Conservation (phyloP, 2,797 vertebrate species). For the Sardinella longiceps region DNA sequence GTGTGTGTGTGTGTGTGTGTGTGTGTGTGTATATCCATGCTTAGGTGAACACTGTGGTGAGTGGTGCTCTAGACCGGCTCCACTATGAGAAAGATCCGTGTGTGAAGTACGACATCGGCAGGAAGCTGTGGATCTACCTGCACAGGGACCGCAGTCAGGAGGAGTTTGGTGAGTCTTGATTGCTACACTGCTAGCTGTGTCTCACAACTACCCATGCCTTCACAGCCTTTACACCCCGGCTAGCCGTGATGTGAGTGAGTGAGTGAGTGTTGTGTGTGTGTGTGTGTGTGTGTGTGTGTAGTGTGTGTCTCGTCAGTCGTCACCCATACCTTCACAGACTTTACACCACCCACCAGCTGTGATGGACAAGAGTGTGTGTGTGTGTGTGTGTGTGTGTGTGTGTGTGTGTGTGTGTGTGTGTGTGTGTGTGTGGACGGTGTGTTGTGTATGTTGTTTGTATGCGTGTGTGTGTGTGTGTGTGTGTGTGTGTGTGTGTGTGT, state of each 20-base stretch:
- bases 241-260: too few relatives aligned
- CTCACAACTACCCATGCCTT: background rate
- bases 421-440: too few relatives aligned
- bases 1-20: conserved; percentile 1
- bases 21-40: conserved; percentile 16
- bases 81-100: conserved; percentile 99
- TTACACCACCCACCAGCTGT: too few relatives aligned
- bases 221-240: too few relatives aligned
- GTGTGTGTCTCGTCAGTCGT: too few relatives aligned
- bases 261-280: too few relatives aligned
- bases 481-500: background rate
- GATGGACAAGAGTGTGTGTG: too few relatives aligned
- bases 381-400: background rate
- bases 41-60: conserved; percentile 97
- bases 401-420: background rate
- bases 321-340: too few relatives aligned
- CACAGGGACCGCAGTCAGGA: conserved; percentile 93
- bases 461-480: background rate
- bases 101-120: conserved; percentile 96
- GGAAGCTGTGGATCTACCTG: conserved; percentile 97
- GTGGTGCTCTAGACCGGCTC: conserved; percentile 91
- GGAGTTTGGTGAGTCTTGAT: conserved; percentile 87
- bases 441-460: background rate
- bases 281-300: too few relatives aligned
- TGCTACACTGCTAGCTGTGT: background rate